Evolutionary conservation across 2,888 invertebrate species (phyloP).

Genomic region (Erebia palarica): DNA sequence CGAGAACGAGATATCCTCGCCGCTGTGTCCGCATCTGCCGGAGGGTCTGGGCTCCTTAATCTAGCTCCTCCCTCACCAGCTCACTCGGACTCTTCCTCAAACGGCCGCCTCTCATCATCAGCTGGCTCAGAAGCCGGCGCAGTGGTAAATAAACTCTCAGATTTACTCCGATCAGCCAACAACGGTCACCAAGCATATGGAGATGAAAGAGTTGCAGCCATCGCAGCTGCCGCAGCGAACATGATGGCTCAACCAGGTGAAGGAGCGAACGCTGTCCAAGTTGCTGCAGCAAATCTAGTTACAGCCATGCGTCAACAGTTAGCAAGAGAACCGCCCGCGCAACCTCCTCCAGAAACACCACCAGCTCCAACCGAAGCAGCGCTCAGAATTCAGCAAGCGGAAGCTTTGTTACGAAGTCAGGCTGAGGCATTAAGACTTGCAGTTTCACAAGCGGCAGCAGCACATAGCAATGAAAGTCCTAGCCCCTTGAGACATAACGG

Average conservation of each 20-base stretch:
- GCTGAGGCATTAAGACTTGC: conserved; percentile 93
- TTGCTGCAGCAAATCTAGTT: conserved; percentile 89
- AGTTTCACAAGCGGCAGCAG: conserved; percentile 87
- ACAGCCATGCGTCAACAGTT: conserved; percentile 87
- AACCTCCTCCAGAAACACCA: conserved; percentile 89
- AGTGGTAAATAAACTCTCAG: conserved; percentile 82
- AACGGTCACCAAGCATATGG: conserved; percentile 85
- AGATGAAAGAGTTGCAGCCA: conserved; percentile 87
- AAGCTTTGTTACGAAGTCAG: conserved; percentile 91
- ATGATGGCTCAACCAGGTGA: conserved; percentile 84
- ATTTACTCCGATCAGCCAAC: conserved; percentile 84
- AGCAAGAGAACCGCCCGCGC: conserved; percentile 81
- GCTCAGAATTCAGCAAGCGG: conserved; percentile 89
- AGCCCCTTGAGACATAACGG: conserved; percentile 77
- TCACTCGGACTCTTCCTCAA: conserved; percentile 93
- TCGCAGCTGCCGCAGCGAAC: conserved; percentile 85
- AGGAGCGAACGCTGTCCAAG: conserved; percentile 86
- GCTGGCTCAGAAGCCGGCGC: conserved; percentile 88
- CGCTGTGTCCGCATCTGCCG: conserved; percentile 85
- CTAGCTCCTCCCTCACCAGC: conserved; percentile 93
- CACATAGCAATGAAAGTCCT: conserved; percentile 69
- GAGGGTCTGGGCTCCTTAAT: conserved; percentile 84
- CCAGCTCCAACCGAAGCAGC: conserved; percentile 91
- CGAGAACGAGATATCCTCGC: conserved; percentile 91
- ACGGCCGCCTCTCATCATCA: conserved; percentile 90